Conservation (phyloP, 2,797 vertebrate species). For the Pantherophis vulpinus region DNA sequence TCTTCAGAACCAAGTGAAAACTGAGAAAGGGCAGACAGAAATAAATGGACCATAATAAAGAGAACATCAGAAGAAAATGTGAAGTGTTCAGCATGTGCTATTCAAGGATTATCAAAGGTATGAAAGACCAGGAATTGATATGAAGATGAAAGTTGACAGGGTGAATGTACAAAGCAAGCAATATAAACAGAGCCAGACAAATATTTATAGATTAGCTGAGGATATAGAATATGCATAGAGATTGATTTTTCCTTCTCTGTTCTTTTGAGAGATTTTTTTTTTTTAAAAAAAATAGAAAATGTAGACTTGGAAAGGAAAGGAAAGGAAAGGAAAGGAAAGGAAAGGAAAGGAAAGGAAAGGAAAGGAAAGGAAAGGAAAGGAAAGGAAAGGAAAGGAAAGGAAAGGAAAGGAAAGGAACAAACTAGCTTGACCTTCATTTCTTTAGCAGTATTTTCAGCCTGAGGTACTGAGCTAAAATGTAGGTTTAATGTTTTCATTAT, state of each 20-base stretch:
- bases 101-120: not conserved
- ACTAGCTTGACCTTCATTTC: slow-evolving; percentile 11
- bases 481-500: slow-evolving; percentile 12
- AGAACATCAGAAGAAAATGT: slow-evolving; percentile 12
- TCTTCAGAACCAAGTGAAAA: slow-evolving; percentile 4
- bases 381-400: not conserved
- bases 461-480: slow-evolving; percentile 5
- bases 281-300: not conserved
- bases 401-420: not conserved
- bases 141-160: not conserved
- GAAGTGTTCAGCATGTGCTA: not conserved
- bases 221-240: not conserved
- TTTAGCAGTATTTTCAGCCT: not conserved
- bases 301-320: not conserved
- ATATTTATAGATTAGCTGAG: not conserved
- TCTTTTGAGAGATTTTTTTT: not conserved
- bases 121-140: slow-evolving; percentile 5
- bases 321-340: not conserved
- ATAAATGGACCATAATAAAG: not conserved
- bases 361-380: not conserved
- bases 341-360: not conserved
- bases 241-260: not conserved
- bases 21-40: slow-evolving; percentile 3
- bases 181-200: not conserved
- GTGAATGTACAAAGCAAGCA: slow-evolving; percentile 13